Base-by-base conservation (phyloP, 2,888 invertebrate genomes). In the Melanchra persicariae region DNA sequence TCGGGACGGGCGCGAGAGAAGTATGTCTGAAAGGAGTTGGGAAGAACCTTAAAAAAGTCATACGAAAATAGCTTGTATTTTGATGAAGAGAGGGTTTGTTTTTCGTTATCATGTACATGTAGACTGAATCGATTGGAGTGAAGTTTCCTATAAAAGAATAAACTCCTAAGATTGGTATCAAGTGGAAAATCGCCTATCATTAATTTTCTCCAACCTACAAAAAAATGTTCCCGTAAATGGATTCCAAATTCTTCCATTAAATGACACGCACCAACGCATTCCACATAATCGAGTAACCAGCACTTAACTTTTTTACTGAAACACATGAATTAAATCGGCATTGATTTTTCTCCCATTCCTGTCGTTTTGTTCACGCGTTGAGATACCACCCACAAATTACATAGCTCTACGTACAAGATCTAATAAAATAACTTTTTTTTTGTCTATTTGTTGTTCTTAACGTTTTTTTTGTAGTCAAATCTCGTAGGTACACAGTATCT, bases 161-260 rank as follows among this genome's bases (percentile, higher is more conserved):
- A n/a, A n/a, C n/a, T n/a, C n/a, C n/a, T n/a, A 30, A 2, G 30
- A 30, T 30, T 30, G 2, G 30, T 30, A 30, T 30, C 30, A 30
- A 30, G 30, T 3, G 15, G 40, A 40, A 45, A 12, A 45, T 45
- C 45, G 7, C 15, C n/a, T 68, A 43, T 43, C 30, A 30, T 54
- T 24, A 0, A 10, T 15, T 17, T 12, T 47, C 34, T 57, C 24
- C 9, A 47, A 34, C 2, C n/a, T 6, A 49, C 9, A 70, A 59
- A 40, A 49, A 71, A 43, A 12, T 0, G 19, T n/a, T 34, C 19
- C 43, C n/a, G 26, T 78, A 26, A 73, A 74, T 79, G 0, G 49
- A 74, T 77, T 77, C 77, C 61, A 68, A 68, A 77, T 77, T 76
- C 69, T 68, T 77, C 77, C 81, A 77, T 77, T 45, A 68, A 40